A percentile compares a stretch with the other conserved stretches of the same genome.
Conservation (phyloP, 2,113 vertebrate genomes). For the Ophiodon elongatus region DNA sequence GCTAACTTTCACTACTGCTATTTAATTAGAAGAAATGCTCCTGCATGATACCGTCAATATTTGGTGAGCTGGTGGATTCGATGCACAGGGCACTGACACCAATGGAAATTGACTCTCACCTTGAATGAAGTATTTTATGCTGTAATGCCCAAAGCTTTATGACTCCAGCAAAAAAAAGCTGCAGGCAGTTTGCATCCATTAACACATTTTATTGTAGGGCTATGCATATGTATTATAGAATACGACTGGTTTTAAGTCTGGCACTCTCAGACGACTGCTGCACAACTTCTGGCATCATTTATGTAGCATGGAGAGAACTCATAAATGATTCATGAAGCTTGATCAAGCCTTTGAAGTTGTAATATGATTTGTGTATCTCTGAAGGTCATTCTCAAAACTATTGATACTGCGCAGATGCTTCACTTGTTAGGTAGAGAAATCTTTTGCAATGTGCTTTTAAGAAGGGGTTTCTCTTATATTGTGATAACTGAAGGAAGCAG, state of each 20-base stretch:
- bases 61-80: slow-evolving; percentile 5
- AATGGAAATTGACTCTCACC: slow-evolving; percentile 40
- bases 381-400: slow-evolving; percentile 57
- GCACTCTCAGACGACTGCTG: slow-evolving; percentile 27
- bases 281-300: slow-evolving; percentile 55
- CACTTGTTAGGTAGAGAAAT: neutral
- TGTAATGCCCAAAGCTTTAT: slow-evolving; percentile 47
- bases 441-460: neutral
- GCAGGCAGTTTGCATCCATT: slow-evolving; percentile 63
- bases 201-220: slow-evolving; percentile 56
- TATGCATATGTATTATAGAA: slow-evolving; percentile 30
- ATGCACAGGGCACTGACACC: neutral
- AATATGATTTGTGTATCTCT: slow-evolving; percentile 53
- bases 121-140: slow-evolving; percentile 46
- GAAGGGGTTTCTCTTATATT: neutral
- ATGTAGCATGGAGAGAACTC: slow-evolving; percentile 27
- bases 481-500: neutral
- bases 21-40: slow-evolving; percentile 58
- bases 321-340: slow-evolving; percentile 62
- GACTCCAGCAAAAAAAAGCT: slow-evolving; percentile 52
- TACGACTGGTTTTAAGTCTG: slow-evolving; percentile 40
- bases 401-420: slow-evolving; percentile 26
- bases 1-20: slow-evolving; percentile 8
- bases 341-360: slow-evolving; percentile 63
- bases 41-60: slow-evolving; percentile 8